These are phyloP conservation scores for Pectinophora gossypiella DNA, from an alignment of 1,140 invertebrate species.

Conservation along the genomic window DNA sequence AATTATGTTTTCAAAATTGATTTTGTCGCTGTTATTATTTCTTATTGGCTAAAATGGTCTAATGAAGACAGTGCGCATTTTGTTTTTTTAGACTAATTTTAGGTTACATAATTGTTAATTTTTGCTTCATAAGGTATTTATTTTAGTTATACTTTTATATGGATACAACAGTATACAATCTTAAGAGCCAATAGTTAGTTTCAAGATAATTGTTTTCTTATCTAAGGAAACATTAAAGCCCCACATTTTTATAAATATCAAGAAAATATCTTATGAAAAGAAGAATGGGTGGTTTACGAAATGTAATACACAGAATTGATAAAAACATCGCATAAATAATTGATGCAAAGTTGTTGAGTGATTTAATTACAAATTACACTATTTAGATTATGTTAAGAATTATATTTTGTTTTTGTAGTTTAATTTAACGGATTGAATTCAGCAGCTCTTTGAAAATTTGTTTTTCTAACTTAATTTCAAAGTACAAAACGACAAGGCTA, in stretches of 20 bases:
- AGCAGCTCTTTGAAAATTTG: constrained; percentile 52
- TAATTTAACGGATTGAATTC: constrained; percentile 53
- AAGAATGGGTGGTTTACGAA: background rate
- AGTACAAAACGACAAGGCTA: constrained; percentile 69
- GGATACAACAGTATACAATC: constrained; percentile 73
- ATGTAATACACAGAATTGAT: background rate
- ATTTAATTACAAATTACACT: constrained; percentile 20
- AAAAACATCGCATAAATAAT: constrained; percentile 2
- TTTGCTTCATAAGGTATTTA: constrained; percentile 72
- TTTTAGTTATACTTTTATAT: constrained; percentile 71
- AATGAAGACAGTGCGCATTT: constrained; percentile 58
- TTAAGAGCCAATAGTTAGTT: background rate
- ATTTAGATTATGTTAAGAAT: constrained; percentile 48
- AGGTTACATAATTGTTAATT: constrained; percentile 9
- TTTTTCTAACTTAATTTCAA: constrained; percentile 58
- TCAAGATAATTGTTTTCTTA: background rate
- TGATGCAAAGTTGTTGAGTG: constrained; percentile 41
- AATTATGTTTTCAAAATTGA: constrained; percentile 27
- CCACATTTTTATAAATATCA: background rate
- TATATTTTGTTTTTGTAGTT: constrained; percentile 49
- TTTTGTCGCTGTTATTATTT: constrained; percentile 30
- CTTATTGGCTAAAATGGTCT: constrained; percentile 19
- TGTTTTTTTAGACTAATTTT: constrained; percentile 28
- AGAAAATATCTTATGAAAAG: background rate
- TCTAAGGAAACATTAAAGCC: background rate